Base-by-base conservation (phyloP, 2,888 invertebrate genomes). In the Eristalinus aeneus region DNA sequence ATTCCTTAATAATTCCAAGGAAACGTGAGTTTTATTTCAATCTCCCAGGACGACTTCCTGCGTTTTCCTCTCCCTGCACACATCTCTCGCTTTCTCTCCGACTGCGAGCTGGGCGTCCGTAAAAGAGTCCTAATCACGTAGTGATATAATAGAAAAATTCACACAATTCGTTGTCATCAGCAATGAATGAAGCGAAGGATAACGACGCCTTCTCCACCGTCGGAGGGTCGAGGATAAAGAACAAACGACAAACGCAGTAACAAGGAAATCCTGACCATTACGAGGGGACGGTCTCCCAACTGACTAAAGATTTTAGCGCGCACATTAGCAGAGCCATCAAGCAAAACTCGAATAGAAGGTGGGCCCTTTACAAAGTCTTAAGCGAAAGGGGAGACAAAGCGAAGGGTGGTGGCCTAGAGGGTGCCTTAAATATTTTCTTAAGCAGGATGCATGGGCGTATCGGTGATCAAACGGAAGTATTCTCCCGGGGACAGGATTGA, bases 1-100 rank as follows among this genome's bases (percentile, higher is more conserved):
- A 83, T 83, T 83, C 77, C 78, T 72, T 73, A 72, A 82, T 77
- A 81, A 85, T 85, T 81, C 81, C 73, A 61, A 56, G 22, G 56
- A 32, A 86, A 82, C 86, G 86, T 86, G 86, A 64, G 82, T 82
- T 65, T 71, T 71, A 86, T 86, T 78, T 86, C 77, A 86, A 86
- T 81, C 64, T 79, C 74, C 56, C 64, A 69, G 56, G 20, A 74
- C 67, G 60, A 71, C 39, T 58, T 46, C 22, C 22, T 20, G 53
- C 31, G 12, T 36, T 6, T 1, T 32, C 10, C 2, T 31, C 20
- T 20, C 22, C 20, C 9, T 36, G 1, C 34, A 39, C 34, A 39
- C 9, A 46, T 32, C 46, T 6, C 32, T 65, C 32, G 32, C n/a
- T 2, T 12, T 2, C 11, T 64, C 10, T 12, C 27, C 46, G 46